Evolutionary conservation across 2,888 invertebrate species (phyloP).

Genomic region (Quadroppia sp.): DNA sequence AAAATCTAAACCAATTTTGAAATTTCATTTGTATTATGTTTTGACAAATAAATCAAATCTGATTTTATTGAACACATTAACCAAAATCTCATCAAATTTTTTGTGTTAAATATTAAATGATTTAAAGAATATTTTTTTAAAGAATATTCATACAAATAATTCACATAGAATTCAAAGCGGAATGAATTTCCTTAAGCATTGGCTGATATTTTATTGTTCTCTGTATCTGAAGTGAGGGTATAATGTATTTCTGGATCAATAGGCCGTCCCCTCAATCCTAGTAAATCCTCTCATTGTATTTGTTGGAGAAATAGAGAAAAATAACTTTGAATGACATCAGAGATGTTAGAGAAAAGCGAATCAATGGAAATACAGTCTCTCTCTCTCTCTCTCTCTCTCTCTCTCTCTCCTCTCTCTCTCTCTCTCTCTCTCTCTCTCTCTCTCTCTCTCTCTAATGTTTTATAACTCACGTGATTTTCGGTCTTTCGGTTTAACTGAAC

Average conservation of each 20-base stretch:
- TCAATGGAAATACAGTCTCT: neutral
- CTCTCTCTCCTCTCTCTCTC: neutral
- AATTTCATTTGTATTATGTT: too few relatives aligned
- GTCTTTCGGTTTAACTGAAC: constrained; percentile 27
- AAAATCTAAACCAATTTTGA: too few relatives aligned
- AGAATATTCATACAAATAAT: too few relatives aligned
- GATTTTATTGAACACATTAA: too few relatives aligned
- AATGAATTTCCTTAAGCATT: neutral
- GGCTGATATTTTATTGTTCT: constrained; percentile 22
- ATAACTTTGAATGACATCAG: neutral
- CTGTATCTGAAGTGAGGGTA: constrained; percentile 16
- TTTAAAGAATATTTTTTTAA: too few relatives aligned
- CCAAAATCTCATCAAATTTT: too few relatives aligned
- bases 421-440: constrained; percentile 15
- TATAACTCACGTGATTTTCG: constrained; percentile 27
- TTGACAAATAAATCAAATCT: too few relatives aligned
- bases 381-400: constrained; percentile 4
- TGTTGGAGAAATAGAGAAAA: constrained; percentile 23
- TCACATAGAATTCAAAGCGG: neutral
- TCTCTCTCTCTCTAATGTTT: neutral
- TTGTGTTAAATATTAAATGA: too few relatives aligned
- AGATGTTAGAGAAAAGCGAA: neutral
- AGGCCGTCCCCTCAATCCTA: constrained; percentile 31
- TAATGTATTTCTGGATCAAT: constrained; percentile 26
- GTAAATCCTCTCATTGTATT: constrained; percentile 36